Base-by-base conservation (phyloP, 2,113 vertebrate species). In the Dicentrarchus labrax region DNA sequence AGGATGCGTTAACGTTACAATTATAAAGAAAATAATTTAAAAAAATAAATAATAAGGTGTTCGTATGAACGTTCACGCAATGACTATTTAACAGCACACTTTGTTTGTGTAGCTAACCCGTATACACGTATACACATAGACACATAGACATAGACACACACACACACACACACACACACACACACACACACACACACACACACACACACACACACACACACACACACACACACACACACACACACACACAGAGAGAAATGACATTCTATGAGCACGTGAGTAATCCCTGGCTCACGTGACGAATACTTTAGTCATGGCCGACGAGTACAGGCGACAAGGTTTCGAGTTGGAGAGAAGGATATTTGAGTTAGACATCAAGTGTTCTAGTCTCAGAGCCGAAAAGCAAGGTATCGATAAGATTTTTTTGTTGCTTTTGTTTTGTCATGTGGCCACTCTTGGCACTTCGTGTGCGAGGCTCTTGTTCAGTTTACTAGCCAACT, bases 291-390 rank as follows among this genome's bases (percentile, higher is more conserved):
- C 73, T 95, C 95, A 95, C 94, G 94, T 96, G 95, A 96, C 91
- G 30, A 60, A 61, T 75, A 83, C 86, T 92, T 92, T 90, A 95
- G 95, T 95, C 94, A 96, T 96, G 96, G 96, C 95, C 83, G 96
- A 96, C 95, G 95, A 95, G 82, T 95, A 94, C 93, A 96, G 94
- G 89, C 93, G 95, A 93, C 95, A 95, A 84, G 94, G 94, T 19
- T 91, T 96, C 72, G 96, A 96, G 94, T 94, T 96, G 91, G 95
- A 96, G 91, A 95, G 94, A 93, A 92, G 96, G 91, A 95, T 96
- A 89, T 94, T 95, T 76, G 95, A 96, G 94, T 89, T 96, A 82
- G 96, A 96, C 80, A 93, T 91, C 74, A 96, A 95, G 87, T 96
- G 96, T 86, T 93, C 94, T 41, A 90, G 92, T 79, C 94, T 96